Percentiles rank a stretch among this genome's conserved stretches.
Conservation (phyloP, 2,888 invertebrate genomes). For the Apoda limacodes region DNA sequence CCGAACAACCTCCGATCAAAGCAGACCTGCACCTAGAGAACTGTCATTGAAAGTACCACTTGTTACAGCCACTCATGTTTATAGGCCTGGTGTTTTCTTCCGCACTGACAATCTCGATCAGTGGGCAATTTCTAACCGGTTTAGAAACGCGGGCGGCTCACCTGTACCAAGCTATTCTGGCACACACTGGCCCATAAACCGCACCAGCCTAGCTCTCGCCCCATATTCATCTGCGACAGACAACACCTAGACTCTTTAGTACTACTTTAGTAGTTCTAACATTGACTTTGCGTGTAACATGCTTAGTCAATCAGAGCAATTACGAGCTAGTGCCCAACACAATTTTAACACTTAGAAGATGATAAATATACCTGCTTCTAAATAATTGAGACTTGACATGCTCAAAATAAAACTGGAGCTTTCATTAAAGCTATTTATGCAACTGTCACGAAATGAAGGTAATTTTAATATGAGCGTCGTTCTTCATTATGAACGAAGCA, state of each 20-base stretch:
- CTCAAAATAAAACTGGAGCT: no score
- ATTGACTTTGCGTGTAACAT: no score
- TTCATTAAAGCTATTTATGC: no score
- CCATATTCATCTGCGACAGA: constrained; percentile 33
- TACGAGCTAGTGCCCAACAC: no score
- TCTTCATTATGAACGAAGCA: no score
- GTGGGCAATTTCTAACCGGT: constrained; percentile 69
- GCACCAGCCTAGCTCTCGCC: constrained; percentile 39
- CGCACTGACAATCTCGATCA: constrained; percentile 64
- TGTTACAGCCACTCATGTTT: constrained; percentile 39
- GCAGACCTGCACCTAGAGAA: constrained; percentile 10
- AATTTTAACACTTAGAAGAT: no score
- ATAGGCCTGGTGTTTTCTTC: constrained; percentile 61
- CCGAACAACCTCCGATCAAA: neutral
- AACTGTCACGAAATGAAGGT: no score
- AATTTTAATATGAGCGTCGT: no score
- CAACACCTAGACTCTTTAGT: constrained; percentile 35
- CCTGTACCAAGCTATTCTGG: constrained; percentile 32
- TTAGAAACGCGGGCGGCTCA: constrained; percentile 49
- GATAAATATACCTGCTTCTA: no score
- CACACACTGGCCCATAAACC: constrained; percentile 23
- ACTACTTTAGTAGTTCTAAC: no score
- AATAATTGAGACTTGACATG: no score
- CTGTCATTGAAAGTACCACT: constrained; percentile 42
- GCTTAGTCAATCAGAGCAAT: no score